Conservation (phyloP, 2,888 invertebrate genomes). For the Mesorhabditis belari region DNA sequence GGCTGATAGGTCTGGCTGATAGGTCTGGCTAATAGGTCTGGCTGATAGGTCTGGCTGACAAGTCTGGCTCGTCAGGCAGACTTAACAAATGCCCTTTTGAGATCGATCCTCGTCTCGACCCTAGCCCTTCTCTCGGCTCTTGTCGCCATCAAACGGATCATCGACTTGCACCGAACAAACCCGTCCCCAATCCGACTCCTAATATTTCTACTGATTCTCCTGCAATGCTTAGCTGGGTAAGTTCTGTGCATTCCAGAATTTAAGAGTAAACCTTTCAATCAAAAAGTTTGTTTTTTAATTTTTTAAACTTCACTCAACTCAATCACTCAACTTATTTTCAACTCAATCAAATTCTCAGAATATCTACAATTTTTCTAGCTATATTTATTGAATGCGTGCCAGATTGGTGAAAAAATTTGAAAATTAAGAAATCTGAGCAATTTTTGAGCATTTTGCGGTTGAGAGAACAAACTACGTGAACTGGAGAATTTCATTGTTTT, state of each 20-base stretch:
- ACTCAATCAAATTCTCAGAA: background rate
- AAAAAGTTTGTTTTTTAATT: background rate
- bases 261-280: background rate
- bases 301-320: background rate
- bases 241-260: background rate
- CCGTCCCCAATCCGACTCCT: constrained; percentile 25
- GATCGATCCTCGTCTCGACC: constrained; percentile 14
- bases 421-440: too few species aligned
- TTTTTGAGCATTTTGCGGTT: too few species aligned
- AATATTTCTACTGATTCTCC: constrained; percentile 27
- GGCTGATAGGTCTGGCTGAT: too few species aligned
- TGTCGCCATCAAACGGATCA: constrained; percentile 20
- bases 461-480: too few species aligned
- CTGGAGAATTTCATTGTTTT: too few species aligned
- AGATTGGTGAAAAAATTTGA: too few species aligned
- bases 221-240: constrained; percentile 34
- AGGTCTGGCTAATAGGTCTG: too few species aligned
- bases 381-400: too few species aligned
- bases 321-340: background rate
- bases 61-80: too few species aligned
- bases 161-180: constrained; percentile 20
- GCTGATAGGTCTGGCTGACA: too few species aligned
- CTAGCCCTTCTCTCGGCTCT: constrained; percentile 20
- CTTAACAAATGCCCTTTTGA: background rate
- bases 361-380: too few species aligned